phyloP scores from a whole-genome alignment of 2,113 vertebrate genomes.

The Malurus alboscapulatus region DNA sequence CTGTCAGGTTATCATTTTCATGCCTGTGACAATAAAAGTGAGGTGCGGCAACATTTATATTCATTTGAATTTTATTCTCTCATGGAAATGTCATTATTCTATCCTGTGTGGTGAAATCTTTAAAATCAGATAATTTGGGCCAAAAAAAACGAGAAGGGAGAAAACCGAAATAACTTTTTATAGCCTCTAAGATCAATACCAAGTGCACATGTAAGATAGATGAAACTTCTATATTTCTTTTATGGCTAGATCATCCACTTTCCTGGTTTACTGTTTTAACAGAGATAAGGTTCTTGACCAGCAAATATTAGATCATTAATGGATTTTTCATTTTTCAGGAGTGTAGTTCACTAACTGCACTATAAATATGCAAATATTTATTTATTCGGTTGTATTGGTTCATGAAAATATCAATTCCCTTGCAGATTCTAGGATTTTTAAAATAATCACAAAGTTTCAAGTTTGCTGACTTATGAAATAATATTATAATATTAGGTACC shows the following conservation, averaged over 20 bases:
- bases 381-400: accelerated
- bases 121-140: not conserved
- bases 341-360: not conserved
- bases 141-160: not conserved
- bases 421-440: not conserved
- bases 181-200: not conserved
- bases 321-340: not conserved
- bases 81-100: not conserved
- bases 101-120: not conserved
- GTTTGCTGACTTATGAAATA: not conserved
- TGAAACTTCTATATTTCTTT: not conserved
- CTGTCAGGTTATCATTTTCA: not conserved
- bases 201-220: not conserved
- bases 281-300: not conserved
- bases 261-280: not conserved
- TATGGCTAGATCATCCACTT: not conserved
- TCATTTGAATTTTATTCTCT: not conserved
- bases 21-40: not conserved
- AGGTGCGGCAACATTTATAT: not conserved
- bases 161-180: not conserved
- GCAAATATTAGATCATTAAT: not conserved
- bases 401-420: not conserved
- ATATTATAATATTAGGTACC: not conserved
- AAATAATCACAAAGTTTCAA: not conserved
- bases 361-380: not conserved